phyloP scores from a whole-genome alignment of 2,113 vertebrate genomes.

The Sakesphorus luctuosus region DNA sequence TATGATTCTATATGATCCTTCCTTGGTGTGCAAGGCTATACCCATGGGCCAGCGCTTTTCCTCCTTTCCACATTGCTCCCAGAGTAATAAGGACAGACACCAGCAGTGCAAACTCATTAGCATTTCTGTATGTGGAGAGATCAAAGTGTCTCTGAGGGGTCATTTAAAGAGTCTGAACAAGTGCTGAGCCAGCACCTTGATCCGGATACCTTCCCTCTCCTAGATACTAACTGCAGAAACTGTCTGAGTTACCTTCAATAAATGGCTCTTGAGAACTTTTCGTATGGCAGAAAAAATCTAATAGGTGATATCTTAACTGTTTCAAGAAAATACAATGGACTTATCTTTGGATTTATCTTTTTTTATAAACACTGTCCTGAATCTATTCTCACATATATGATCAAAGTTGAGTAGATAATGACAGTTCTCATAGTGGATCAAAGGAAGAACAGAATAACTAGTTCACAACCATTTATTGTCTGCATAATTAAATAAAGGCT shows the following conservation, averaged over 20 bases:
- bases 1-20: too few species aligned
- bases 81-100: background rate
- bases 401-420: slow-evolving; percentile 43
- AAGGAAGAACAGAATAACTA: slow-evolving; percentile 31
- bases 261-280: background rate
- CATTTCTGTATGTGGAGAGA: background rate
- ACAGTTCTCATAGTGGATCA: slow-evolving; percentile 5
- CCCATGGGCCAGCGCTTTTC: background rate
- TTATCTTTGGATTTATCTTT: background rate
- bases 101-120: background rate
- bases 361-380: background rate
- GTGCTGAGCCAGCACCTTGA: background rate
- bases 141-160: background rate
- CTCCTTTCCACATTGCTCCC: background rate
- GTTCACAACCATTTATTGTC: slow-evolving; percentile 19
- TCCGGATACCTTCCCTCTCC: background rate
- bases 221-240: background rate
- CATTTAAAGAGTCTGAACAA: background rate
- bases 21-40: background rate
- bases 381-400: background rate
- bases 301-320: background rate
- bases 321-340: background rate
- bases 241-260: background rate
- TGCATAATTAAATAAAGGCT: slow-evolving; percentile 43
- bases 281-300: background rate